Conservation (phyloP, 2,797 vertebrate genomes). For the Allobates femoralis region DNA sequence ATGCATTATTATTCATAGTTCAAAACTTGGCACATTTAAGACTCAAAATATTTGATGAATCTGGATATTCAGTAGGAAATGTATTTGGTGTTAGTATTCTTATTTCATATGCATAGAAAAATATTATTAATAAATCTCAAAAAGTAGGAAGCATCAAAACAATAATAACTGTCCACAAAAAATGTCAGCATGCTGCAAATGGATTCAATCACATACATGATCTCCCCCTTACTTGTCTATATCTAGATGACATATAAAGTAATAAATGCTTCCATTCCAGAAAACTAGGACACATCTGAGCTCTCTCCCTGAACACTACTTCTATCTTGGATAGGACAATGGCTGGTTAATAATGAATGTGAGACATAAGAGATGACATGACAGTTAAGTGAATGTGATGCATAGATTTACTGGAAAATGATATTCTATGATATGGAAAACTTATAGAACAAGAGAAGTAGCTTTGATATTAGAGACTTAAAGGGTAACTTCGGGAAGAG, state of each 20-base stretch:
- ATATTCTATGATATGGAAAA: neutral
- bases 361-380: neutral
- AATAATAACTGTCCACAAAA: neutral
- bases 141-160: neutral
- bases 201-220: neutral
- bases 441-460: neutral
- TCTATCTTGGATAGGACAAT: neutral
- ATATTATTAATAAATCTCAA: neutral
- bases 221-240: neutral
- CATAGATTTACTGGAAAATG: neutral
- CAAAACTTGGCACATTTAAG: neutral
- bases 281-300: constrained; percentile 19
- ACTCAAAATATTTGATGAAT: neutral
- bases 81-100: neutral
- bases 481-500: too few relatives aligned
- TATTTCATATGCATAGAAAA: neutral
- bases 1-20: neutral
- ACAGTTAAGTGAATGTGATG: neutral
- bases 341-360: neutral
- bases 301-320: neutral
- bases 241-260: neutral
- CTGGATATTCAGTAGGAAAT: too few relatives aligned
- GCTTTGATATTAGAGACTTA: neutral
- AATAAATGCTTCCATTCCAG: neutral
- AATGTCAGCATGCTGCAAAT: neutral